Evolutionary conservation across 2,113 vertebrate genomes (phyloP).

Genomic region (Myotis yumanensis): DNA sequence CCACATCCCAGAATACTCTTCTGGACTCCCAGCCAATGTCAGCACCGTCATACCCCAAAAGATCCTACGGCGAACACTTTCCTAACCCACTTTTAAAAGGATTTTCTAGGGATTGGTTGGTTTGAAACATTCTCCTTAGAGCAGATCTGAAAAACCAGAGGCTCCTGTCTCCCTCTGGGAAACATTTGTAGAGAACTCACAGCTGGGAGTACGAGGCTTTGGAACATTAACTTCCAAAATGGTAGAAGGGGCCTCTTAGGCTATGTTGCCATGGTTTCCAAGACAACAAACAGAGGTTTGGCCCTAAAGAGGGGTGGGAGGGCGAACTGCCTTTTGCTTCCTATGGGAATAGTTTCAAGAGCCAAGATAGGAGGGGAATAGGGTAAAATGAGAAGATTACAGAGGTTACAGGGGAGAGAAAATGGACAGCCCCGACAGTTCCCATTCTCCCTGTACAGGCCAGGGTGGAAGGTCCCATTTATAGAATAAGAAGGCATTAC

Average conservation of each 20-base stretch:
- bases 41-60: not conserved
- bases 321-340: conserved; percentile 11
- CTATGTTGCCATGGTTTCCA: conserved; percentile 55
- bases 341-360: conserved; percentile 18
- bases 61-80: not conserved
- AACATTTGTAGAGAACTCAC: not conserved
- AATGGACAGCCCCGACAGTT: not conserved
- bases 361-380: not conserved
- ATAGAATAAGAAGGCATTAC: not conserved
- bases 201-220: not conserved
- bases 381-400: not conserved
- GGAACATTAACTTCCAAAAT: conserved; percentile 32
- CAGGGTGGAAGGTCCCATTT: not conserved
- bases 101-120: not conserved
- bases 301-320: not conserved
- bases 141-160: not conserved
- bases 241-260: conserved; percentile 19
- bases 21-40: not conserved
- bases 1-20: not conserved
- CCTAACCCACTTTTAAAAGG: not conserved
- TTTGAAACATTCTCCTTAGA: conserved; percentile 21
- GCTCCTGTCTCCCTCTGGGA: not conserved
- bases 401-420: not conserved
- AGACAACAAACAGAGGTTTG: conserved; percentile 54
- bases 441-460: not conserved